Conservation (phyloP, 2,113 vertebrate species). For the Embiotoca jacksoni region DNA sequence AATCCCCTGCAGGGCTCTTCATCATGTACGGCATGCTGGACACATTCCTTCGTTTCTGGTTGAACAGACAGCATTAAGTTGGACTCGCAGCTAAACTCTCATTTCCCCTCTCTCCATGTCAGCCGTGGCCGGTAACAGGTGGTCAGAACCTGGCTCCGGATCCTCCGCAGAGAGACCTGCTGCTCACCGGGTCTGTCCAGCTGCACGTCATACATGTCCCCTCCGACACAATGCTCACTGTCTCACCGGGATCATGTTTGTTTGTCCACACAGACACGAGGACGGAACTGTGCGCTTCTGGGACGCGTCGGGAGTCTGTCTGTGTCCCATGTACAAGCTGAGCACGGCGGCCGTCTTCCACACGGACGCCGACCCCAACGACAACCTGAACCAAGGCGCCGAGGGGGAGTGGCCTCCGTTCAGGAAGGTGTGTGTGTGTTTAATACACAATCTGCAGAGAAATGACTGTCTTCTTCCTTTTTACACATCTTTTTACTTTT, state of each 20-base stretch:
- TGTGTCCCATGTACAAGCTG: slow-evolving; percentile 94
- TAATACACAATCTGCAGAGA: no score
- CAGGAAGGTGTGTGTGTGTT: slow-evolving; percentile 87
- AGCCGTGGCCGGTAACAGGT: slow-evolving; percentile 95
- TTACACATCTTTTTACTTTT: no score
- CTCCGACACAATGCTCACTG: neutral
- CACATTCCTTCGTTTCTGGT: slow-evolving; percentile 26
- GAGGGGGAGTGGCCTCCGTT: slow-evolving; percentile 98
- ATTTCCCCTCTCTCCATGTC: slow-evolving; percentile 48
- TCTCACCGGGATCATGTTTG: neutral
- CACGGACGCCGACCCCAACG: slow-evolving; percentile 92
- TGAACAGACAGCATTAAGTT: neutral
- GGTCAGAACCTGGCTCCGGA: slow-evolving; percentile 91
- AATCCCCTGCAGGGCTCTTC: slow-evolving; percentile 5
- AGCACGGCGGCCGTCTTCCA: slow-evolving; percentile 93
- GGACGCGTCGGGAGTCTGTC: slow-evolving; percentile 96
- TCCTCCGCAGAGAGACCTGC: slow-evolving; percentile 94
- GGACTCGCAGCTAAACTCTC: slow-evolving; percentile 38
- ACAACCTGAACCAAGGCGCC: slow-evolving; percentile 89
- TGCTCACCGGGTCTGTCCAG: slow-evolving; percentile 93
- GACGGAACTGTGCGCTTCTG: slow-evolving; percentile 96
- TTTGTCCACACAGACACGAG: slow-evolving; percentile 87
- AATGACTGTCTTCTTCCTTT: no score
- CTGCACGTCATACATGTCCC: neutral
- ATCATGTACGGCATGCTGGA: slow-evolving; percentile 11